Evolutionary conservation across 2,113 vertebrate genomes (phyloP).

Genomic region (Pseudopodoces humilis): DNA sequence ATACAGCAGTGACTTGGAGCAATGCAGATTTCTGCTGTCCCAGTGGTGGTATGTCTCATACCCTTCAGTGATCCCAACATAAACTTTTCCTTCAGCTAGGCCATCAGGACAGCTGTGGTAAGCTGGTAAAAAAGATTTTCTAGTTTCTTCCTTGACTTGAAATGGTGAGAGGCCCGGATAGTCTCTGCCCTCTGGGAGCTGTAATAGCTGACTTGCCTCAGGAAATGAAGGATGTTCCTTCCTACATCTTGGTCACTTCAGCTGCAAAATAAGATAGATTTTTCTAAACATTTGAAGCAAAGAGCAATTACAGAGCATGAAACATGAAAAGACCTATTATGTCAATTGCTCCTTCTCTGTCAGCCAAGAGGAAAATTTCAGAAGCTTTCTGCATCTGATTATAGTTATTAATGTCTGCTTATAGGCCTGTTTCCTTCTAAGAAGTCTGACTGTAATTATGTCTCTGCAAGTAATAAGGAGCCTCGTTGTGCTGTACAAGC

Average conservation of each 20-base stretch:
- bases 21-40: neutral
- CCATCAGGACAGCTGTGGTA: neutral
- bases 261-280: neutral
- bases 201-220: neutral
- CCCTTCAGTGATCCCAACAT: neutral
- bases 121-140: neutral
- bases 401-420: neutral
- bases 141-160: neutral
- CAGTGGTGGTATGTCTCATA: fast-evolving
- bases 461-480: neutral
- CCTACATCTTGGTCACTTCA: neutral
- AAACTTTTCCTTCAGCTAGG: neutral
- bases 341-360: neutral
- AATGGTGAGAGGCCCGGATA: neutral
- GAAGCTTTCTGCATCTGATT: conserved; percentile 14
- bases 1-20: neutral
- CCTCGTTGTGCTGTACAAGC: neutral
- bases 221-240: conserved; percentile 8
- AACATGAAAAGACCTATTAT: neutral
- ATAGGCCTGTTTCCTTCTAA: neutral
- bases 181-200: neutral
- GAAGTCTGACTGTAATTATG: neutral
- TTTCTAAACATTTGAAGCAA: neutral
- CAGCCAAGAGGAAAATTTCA: neutral
- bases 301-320: neutral